A percentile compares a stretch with the other conserved stretches of the same genome.
Conservation (phyloP, 2,113 vertebrate species). For the Xenopus borealis region DNA sequence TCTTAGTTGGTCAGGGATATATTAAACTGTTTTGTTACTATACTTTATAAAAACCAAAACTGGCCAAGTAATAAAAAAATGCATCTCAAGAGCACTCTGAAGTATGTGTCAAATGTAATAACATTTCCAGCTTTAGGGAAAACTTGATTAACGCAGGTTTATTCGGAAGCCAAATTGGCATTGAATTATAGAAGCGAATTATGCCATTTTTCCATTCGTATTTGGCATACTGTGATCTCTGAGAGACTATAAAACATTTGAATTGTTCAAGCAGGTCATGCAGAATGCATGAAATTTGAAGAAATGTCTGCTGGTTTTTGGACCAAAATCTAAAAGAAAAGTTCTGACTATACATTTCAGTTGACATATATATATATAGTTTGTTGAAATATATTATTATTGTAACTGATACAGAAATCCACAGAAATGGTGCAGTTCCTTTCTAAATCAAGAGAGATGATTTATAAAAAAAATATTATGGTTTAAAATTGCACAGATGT, state of each 20-base stretch:
- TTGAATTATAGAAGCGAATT: conserved; percentile 9
- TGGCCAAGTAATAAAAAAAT: conserved; percentile 32
- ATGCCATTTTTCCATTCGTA: conserved; percentile 15
- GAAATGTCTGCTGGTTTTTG: neutral
- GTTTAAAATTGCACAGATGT: too few relatives aligned
- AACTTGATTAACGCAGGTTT: conserved; percentile 32
- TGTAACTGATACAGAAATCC: too few relatives aligned
- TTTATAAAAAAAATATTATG: too few relatives aligned
- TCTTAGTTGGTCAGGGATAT: conserved; percentile 18
- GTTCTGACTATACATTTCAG: neutral
- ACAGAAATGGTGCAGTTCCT: too few relatives aligned
- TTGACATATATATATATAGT: too few relatives aligned
- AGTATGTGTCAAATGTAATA: conserved; percentile 43
- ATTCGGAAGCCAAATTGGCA: conserved; percentile 30
- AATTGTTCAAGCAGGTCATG: conserved; percentile 6
- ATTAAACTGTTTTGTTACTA: conserved; percentile 28
- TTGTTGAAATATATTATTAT: too few relatives aligned
- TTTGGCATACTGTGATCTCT: conserved; percentile 16
- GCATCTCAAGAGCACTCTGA: conserved; percentile 33
- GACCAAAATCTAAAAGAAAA: neutral
- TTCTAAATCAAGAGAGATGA: too few relatives aligned
- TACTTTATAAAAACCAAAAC: conserved; percentile 13
- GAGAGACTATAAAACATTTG: conserved; percentile 1
- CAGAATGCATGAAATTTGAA: neutral
- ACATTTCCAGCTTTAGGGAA: conserved; percentile 34